Evolutionary conservation across 2,888 invertebrate species (phyloP).

Genomic region (Agrypnus murinus): DNA sequence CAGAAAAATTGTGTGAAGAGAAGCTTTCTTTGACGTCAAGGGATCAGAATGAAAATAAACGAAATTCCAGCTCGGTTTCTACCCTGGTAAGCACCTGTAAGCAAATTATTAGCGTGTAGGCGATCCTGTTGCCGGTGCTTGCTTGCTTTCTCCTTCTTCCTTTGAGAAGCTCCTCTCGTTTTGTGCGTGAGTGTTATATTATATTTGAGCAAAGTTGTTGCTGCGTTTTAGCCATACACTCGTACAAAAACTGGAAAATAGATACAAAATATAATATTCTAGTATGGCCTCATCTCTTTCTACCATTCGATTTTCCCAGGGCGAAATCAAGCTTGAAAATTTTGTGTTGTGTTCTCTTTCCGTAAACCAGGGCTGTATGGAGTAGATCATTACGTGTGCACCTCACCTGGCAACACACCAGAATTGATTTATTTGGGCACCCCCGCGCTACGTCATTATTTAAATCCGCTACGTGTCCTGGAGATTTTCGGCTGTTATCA

Average conservation of each 20-base stretch:
- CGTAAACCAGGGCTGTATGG: neutral
- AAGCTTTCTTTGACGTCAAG: conserved; percentile 28
- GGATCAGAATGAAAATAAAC: conserved; percentile 30
- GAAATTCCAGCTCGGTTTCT: conserved; percentile 32
- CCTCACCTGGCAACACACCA: conserved; percentile 42
- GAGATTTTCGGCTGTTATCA: conserved; percentile 23
- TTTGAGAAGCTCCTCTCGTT: conserved; percentile 5
- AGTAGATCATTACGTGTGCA: conserved; percentile 31
- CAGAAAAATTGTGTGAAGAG: conserved; percentile 13
- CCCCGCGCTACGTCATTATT: conserved; percentile 39
- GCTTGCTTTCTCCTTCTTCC: conserved; percentile 22
- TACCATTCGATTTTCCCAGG: neutral
- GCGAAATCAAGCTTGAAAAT: neutral
- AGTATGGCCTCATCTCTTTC: neutral
- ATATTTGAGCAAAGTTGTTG: neutral
- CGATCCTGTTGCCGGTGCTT: neutral
- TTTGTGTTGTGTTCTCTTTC: neutral
- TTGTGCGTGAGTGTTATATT: conserved; percentile 2
- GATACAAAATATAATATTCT: neutral
- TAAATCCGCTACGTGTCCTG: conserved; percentile 34
- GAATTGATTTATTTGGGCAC: conserved; percentile 45
- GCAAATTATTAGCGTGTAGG: conserved; percentile 32
- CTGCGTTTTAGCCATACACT: conserved; percentile 7
- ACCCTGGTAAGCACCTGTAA: conserved; percentile 30
- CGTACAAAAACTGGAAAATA: too few relatives aligned